Base-by-base conservation (phyloP, 2,797 vertebrate species). In the Peromyscus aztecus region DNA sequence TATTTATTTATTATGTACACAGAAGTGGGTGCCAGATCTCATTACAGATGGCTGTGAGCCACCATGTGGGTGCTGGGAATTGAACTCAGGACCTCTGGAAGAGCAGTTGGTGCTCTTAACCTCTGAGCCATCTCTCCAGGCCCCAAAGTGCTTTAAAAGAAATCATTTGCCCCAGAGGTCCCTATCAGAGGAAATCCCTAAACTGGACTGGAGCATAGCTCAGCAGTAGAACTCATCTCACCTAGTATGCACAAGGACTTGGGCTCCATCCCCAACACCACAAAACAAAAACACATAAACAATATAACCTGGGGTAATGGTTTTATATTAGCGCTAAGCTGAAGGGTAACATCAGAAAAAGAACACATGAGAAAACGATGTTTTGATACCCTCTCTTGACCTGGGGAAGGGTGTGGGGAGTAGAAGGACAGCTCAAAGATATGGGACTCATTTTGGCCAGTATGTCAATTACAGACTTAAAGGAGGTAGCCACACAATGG, bases 91-190 rank as follows among this genome's bases (percentile, higher is more conserved):
- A n/a, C n/a, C n/a, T n/a, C n/a, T n/a, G n/a, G n/a, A n/a, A n/a
- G n/a, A n/a, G n/a, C n/a, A n/a, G n/a, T n/a, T n/a, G n/a, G n/a
- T n/a, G n/a, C n/a, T n/a, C n/a, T n/a, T n/a, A n/a, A n/a, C n/a
- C n/a, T n/a, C n/a, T n/a, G n/a, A n/a, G n/a, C n/a, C n/a, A n/a
- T n/a, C n/a, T n/a, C n/a, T n/a, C n/a, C n/a, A n/a, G n/a, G n/a
- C n/a, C 19, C 63, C 84, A 81, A 94, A 61, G 21, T 80, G 46
- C 67, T 95, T 97, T 69, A 14, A 80, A 85, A 95, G 81, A 83
- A 21, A 83, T 81, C 43, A 69, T 57, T 80, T 27, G 90, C 14
- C 23, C 37, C 71, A 87, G 80, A 21, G 46, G 14, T 11, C 19
- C 23, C 43, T 67, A 80, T 29, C 69, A 90, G 63, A 91, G 75